Evolutionary conservation across 2,113 vertebrate species (phyloP), one percentile per base, ranked within the genome.

Genomic region (Larimichthys crocea): DNA sequence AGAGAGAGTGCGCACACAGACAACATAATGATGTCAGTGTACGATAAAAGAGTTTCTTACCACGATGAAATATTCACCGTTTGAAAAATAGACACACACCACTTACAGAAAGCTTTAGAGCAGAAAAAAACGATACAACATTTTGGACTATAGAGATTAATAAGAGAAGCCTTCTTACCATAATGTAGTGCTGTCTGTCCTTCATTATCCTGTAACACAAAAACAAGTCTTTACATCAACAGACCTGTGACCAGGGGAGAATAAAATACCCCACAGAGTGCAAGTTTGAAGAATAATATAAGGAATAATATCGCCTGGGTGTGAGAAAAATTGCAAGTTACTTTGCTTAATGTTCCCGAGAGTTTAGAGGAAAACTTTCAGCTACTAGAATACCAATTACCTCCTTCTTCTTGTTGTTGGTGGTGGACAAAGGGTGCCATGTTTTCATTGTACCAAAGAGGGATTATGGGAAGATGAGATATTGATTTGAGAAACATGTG

Each of bases 111-210:
- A 35, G 56, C 53, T 79, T 72, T 29, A 74, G n/a, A 50, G 73
- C n/a, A 31, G 24, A 31, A 24, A 67, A 67, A 46, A 70, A 26
- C 12, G 29, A 8, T 44, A n/a, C 17, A 69, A 69, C 26, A 88
- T 46, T 67, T 42, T 59, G 11, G n/a, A 59, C 20, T 9, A 46
- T 1, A 20, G 9, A 62, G 40, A 65, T 61, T 4, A 53, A 46
- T 26, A 49, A 76, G 6, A 44, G 40, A 66, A 24, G 59, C 71
- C 70, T 82, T 81, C 97, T 98, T 97, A 99, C 98, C 98, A 59
- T 99, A 99, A 95, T 99, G 98, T 87, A 99, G 94, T 3, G 97
- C 96, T 56, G 98, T 99, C 93, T 99, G 98, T 86, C 98, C 98
- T 96, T 99, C 98, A 86, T 96, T 95, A 12, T 99, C 98, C 98